Conservation (phyloP, 2,888 invertebrate genomes). For the Temnothorax unifasciatus region DNA sequence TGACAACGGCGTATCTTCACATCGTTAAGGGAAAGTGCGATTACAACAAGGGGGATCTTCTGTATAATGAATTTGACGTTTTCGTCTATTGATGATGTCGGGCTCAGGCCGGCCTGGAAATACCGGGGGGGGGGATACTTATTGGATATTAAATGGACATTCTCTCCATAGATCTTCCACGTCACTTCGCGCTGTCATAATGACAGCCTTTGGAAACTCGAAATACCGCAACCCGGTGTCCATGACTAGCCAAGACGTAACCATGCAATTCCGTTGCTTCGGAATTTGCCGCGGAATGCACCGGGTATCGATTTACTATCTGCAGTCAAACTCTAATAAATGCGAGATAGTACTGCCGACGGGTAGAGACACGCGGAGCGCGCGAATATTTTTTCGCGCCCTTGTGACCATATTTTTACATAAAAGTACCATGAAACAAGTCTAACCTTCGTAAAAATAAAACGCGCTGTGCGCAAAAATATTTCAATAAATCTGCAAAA, state of each 20-base stretch:
- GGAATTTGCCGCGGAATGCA: constrained; percentile 76
- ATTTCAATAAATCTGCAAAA: constrained; percentile 51
- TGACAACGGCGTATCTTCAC: background rate
- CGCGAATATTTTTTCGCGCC: constrained; percentile 32
- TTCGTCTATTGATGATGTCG: background rate
- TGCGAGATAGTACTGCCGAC: constrained; percentile 70
- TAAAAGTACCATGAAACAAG: constrained; percentile 27
- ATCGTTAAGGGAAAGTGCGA: constrained; percentile 15
- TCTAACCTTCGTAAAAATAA: constrained; percentile 45
- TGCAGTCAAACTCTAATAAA: constrained; percentile 78
- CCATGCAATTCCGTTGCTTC: constrained; percentile 67
- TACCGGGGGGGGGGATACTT: constrained; percentile 22
- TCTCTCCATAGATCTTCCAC: constrained; percentile 47
- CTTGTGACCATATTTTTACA: constrained; percentile 42
- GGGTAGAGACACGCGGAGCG: background rate
- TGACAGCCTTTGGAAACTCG: constrained; percentile 53
- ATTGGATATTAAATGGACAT: constrained; percentile 57
- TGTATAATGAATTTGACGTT: constrained; percentile 22
- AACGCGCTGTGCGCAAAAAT: constrained; percentile 28
- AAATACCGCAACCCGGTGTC: constrained; percentile 52
- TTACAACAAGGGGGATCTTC: background rate
- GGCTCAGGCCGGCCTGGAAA: background rate
- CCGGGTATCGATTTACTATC: constrained; percentile 76
- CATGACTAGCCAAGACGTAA: constrained; percentile 56
- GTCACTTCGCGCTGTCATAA: constrained; percentile 42